A percentile compares a stretch with the other conserved stretches of the same genome.
Conservation (phyloP, 2,113 vertebrate species). For the Spea multiplicata region DNA sequence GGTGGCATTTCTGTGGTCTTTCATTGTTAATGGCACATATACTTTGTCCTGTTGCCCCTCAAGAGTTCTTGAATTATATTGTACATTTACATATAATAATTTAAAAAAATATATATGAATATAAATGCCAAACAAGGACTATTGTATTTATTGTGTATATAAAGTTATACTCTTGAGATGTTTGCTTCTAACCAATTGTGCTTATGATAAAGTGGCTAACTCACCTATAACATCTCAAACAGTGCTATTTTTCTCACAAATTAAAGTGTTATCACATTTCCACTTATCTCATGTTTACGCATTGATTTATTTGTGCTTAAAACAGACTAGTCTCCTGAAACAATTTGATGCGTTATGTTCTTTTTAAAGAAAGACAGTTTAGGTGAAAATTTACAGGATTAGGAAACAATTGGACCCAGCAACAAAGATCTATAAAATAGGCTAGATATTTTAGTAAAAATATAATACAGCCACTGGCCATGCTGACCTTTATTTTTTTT, state of each 20-base stretch:
- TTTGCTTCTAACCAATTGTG: background rate
- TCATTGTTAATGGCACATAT: conserved; percentile 55
- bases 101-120: conserved; percentile 61
- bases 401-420: too few species aligned
- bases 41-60: conserved; percentile 55
- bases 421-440: too few species aligned
- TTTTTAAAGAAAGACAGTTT: too few species aligned
- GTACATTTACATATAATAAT: conserved; percentile 68
- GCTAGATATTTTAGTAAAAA: too few species aligned
- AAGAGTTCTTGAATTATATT: conserved; percentile 63
- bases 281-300: too few species aligned
- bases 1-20: conserved; percentile 57
- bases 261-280: background rate
- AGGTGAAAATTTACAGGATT: too few species aligned
- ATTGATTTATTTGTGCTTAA: too few species aligned
- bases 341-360: too few species aligned
- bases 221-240: background rate
- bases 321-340: too few species aligned
- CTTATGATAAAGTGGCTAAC: background rate
- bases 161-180: background rate
- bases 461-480: too few species aligned
- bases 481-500: too few species aligned
- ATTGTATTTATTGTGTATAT: conserved; percentile 75
- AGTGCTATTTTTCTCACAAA: background rate
- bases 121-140: background rate